Conservation (phyloP, 1,140 invertebrate genomes). For the Conus ventricosus region DNA sequence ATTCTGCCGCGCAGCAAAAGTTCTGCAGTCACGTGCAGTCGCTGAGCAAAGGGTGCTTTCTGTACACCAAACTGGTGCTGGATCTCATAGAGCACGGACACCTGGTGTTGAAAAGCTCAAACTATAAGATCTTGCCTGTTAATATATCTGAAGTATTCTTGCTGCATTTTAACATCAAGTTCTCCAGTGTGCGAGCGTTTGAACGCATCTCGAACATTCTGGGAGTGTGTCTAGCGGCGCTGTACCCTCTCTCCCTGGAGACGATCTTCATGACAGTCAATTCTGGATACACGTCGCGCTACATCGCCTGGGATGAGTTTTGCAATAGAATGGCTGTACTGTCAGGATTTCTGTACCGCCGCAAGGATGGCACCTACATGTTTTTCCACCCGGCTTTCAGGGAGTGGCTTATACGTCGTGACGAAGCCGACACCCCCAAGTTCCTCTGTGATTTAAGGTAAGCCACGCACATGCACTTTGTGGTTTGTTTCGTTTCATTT, state of each 20-base stretch:
- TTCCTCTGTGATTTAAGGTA: slow-evolving; percentile 86
- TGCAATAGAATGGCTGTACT: slow-evolving; percentile 65
- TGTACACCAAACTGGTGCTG: slow-evolving; percentile 93
- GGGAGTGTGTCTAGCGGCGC: slow-evolving; percentile 87
- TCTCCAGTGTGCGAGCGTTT: slow-evolving; percentile 91
- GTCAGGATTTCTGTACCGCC: slow-evolving; percentile 87
- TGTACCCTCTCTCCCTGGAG: slow-evolving; percentile 91
- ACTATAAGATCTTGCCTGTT: slow-evolving; percentile 93
- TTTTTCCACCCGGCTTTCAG: slow-evolving; percentile 97
- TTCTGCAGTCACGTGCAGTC: slow-evolving; percentile 90
- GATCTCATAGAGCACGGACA: slow-evolving; percentile 95
- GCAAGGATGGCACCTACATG: slow-evolving; percentile 95
- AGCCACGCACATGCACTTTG: slow-evolving; percentile 35
- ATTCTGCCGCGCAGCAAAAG: slow-evolving; percentile 81
- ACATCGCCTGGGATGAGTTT: slow-evolving; percentile 69
- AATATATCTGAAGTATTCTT: slow-evolving; percentile 94
- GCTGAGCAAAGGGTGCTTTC: slow-evolving; percentile 90
- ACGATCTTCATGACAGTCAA: slow-evolving; percentile 97
- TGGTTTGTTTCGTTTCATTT: slow-evolving; percentile 3
- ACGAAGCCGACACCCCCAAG: slow-evolving; percentile 89
- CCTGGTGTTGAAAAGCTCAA: slow-evolving; percentile 92
- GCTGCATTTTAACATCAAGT: slow-evolving; percentile 93
- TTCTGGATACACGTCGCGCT: slow-evolving; percentile 84
- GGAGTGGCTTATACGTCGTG: slow-evolving; percentile 95
- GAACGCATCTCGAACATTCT: slow-evolving; percentile 86